Evolutionary conservation across 2,113 vertebrate genomes (phyloP).

Genomic region (Eleginops maclovinus): DNA sequence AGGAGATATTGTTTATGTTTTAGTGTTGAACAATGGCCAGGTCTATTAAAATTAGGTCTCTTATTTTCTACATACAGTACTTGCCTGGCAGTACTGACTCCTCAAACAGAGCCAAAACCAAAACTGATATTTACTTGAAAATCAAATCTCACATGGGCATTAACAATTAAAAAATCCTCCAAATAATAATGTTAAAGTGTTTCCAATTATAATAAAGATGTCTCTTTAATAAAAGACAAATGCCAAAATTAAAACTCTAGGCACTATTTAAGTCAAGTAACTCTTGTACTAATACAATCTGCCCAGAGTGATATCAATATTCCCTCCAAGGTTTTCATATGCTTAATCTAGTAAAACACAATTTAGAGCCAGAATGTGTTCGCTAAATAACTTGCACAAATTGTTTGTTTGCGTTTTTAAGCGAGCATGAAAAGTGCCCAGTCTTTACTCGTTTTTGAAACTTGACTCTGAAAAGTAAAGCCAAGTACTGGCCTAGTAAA

Average conservation of each 20-base stretch:
- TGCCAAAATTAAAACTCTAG: no score
- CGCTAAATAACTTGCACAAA: conserved; percentile 35
- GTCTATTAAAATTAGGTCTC: background rate
- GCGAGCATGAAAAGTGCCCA: conserved; percentile 54
- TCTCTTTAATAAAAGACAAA: no score
- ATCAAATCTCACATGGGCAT: no score
- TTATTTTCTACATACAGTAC: background rate
- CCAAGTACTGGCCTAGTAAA: conserved; percentile 46
- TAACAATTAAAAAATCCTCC: no score
- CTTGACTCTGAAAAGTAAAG: conserved; percentile 42
- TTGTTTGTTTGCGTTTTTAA: conserved; percentile 56
- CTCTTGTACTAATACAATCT: no score
- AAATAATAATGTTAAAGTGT: no score
- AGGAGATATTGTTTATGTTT: background rate
- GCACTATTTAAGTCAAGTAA: no score
- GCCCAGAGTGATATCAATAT: no score
- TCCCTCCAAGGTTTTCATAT: background rate
- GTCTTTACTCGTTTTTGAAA: conserved; percentile 49
- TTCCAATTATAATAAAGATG: no score
- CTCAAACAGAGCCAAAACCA: no score
- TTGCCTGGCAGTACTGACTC: no score
- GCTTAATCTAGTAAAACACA: conserved; percentile 3
- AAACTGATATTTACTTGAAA: no score
- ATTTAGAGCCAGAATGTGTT: conserved; percentile 15
- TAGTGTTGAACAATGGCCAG: background rate